Base-by-base conservation (phyloP, 2,797 vertebrate species). In the Lutjanus campechanus region DNA sequence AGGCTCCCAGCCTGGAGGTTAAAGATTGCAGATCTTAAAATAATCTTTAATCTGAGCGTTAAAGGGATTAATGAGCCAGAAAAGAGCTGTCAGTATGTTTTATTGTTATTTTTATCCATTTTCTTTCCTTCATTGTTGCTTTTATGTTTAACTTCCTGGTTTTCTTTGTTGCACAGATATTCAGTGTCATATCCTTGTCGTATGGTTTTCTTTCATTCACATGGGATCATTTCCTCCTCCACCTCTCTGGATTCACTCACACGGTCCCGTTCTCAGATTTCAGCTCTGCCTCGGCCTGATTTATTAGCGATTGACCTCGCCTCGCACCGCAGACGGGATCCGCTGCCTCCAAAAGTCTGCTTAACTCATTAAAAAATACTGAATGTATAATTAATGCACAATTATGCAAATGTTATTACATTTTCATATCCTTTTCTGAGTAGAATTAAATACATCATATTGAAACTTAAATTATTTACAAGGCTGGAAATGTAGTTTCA, bases 351-450 rank as follows among this genome's bases (percentile, higher is more conserved):
- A 69, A 91, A 92, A 88, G 81, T 91, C 91, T 89, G 89, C 91
- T 94, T 94, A 92, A 91, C 92, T 94, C 93, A 95, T 94, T 95
- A 95, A 91, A 93, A 95, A 88, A 84, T 84, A 86, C 89, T 79
- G 85, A 90, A 95, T 95, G 94, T 95, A 95, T 95, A 95, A 95
- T 95, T 95, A 92, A 96, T 95, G 93, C 89, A 91, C 92, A 94
- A 94, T 95, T 95, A 95, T 95, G 93, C 92, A 93, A 95, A 95
- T 95, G 88, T 93, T 94, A 95, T 95, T 94, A 93, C 88, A 94
- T 94, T 95, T 94, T 92, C 88, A 91, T 87, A 93, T 91, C 84
- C 88, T 91, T 91, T 90, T 89, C 90, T 87, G 88, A 89, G 91
- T 80, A 93, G 88, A 94, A 94, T 95, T 93, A 94, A 95, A 93